These are phyloP conservation scores for Phaethon lepturus DNA, from an alignment of 2,113 vertebrate genomes.

Conservation along the genomic window DNA sequence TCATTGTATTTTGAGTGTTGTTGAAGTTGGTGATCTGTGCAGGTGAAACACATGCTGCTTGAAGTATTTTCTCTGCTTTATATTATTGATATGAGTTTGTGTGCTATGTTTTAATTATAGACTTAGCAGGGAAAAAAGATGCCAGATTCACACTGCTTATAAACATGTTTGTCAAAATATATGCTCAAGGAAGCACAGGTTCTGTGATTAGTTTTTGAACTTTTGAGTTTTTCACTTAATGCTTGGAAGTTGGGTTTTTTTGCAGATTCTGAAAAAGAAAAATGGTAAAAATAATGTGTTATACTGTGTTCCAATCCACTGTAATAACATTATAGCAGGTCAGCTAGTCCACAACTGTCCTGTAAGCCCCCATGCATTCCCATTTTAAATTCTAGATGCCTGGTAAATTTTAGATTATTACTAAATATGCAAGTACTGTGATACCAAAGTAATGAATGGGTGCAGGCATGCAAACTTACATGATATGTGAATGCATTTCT, in stretches of 20 bases:
- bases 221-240: neutral
- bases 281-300: neutral
- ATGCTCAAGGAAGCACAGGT: neutral
- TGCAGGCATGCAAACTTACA: neutral
- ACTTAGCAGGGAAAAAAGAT: neutral
- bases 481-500: constrained; percentile 3
- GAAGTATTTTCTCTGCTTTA: neutral
- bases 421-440: neutral
- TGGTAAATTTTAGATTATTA: neutral
- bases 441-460: neutral
- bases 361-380: neutral
- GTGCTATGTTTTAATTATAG: neutral
- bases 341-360: neutral
- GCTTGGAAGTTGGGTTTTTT: neutral
- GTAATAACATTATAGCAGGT: neutral
- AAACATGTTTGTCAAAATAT: neutral
- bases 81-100: neutral
- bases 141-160: neutral
- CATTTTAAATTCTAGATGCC: neutral
- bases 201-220: neutral
- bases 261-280: neutral
- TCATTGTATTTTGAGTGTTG: neutral
- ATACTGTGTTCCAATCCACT: neutral
- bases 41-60: neutral
- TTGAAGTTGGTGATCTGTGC: neutral